phyloP scores from a whole-genome alignment of 2,888 invertebrate species.

The Formica aserva region DNA sequence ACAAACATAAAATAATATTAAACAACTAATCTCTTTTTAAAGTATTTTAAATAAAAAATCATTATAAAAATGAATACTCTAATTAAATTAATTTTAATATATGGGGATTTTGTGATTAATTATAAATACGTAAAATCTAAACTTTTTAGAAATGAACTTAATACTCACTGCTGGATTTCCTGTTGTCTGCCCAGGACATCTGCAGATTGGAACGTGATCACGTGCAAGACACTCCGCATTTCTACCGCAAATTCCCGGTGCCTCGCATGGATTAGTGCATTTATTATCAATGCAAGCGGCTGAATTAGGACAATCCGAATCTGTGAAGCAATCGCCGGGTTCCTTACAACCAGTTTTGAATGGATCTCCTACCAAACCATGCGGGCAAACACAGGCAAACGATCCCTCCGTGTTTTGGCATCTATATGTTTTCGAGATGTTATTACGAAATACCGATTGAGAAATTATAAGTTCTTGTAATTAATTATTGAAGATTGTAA shows the following conservation, averaged over 20 bases:
- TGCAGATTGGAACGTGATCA: constrained; percentile 91
- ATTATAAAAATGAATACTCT: too few species aligned
- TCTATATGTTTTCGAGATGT: constrained; percentile 78
- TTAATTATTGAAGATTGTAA: background rate
- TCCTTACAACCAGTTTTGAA: constrained; percentile 91
- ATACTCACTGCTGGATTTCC: constrained; percentile 89
- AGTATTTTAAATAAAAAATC: too few species aligned
- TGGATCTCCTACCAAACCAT: constrained; percentile 93
- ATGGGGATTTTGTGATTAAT: background rate
- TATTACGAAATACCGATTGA: background rate
- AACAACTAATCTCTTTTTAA: too few species aligned
- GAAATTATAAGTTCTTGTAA: background rate
- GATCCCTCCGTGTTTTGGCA: constrained; percentile 93
- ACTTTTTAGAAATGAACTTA: background rate
- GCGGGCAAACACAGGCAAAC: constrained; percentile 91
- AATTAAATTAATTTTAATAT: too few species aligned
- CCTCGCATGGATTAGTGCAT: constrained; percentile 93
- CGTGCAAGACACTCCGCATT: constrained; percentile 92
- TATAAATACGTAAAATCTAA: background rate
- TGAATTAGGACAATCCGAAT: constrained; percentile 92
- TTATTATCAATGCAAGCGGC: constrained; percentile 92
- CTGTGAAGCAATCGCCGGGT: constrained; percentile 93
- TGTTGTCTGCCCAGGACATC: constrained; percentile 91
- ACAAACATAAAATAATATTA: too few species aligned
- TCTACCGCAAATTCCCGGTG: constrained; percentile 89